These are phyloP conservation scores for Catostomus latipinnis DNA, from an alignment of 2,797 vertebrate species.

Conservation along the genomic window DNA sequence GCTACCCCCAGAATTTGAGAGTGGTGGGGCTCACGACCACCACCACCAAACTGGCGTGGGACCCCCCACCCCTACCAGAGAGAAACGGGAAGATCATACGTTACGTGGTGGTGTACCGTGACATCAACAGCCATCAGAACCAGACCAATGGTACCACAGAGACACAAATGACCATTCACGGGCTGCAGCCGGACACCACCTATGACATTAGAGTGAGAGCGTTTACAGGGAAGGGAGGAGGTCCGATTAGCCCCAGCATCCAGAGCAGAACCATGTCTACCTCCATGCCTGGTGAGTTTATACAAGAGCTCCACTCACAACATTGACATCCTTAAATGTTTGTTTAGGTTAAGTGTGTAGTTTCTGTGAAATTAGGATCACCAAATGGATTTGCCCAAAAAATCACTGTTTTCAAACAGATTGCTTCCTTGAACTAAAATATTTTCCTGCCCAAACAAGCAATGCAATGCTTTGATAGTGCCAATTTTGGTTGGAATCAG, in stretches of 20 bases:
- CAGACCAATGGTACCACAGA: conserved; percentile 81
- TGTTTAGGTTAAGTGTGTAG: too few species aligned
- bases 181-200: conserved; percentile 70
- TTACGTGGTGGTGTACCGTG: conserved; percentile 90
- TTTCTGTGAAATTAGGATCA: too few species aligned
- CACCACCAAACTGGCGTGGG: conserved; percentile 89
- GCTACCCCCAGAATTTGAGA: conserved; percentile 91
- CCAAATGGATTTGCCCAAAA: too few species aligned
- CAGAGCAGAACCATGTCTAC: conserved; percentile 94
- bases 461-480: too few species aligned
- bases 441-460: too few species aligned
- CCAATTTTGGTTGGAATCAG: too few species aligned
- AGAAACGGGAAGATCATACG: conserved; percentile 89
- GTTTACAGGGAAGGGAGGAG: conserved; percentile 88
- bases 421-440: too few species aligned
- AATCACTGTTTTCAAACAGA: too few species aligned
- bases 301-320: too few species aligned
- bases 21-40: conserved; percentile 90
- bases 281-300: conserved; percentile 85
- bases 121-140: conserved; percentile 94
- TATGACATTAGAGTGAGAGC: conserved; percentile 93
- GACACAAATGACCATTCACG: conserved; percentile 81
- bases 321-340: too few species aligned
- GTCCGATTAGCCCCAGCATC: conserved; percentile 95
- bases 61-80: conserved; percentile 86